Percentiles rank a stretch among this genome's conserved stretches.
phyloP scores from a whole-genome alignment of 2,113 vertebrate genomes.

The Phoenicopterus ruber region DNA sequence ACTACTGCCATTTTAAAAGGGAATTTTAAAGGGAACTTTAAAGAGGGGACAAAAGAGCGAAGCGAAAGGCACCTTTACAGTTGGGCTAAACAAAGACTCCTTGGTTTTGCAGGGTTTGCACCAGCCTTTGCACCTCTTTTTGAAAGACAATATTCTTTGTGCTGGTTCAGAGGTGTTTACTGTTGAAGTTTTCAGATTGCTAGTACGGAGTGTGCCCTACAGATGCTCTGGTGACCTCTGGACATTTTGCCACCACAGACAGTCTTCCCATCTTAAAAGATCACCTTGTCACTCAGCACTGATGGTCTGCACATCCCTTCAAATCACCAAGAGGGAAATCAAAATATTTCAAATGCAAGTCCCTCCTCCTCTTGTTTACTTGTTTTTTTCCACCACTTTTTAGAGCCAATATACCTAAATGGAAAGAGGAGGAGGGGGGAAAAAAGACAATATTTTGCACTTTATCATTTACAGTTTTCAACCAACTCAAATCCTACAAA shows the following conservation, averaged over 20 bases:
- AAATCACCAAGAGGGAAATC: not conserved
- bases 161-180: not conserved
- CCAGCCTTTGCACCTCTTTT: not conserved
- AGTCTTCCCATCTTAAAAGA: not conserved
- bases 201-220: not conserved
- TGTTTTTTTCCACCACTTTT: not conserved
- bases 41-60: not conserved
- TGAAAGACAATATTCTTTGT: not conserved
- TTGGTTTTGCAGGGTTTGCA: not conserved
- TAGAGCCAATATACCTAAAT: not conserved
- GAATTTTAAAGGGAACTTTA: not conserved
- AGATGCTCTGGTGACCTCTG: not conserved
- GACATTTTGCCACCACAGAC: not conserved
- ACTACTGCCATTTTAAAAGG: not conserved
- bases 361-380: not conserved
- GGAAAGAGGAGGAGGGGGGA: not conserved
- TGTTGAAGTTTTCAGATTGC: not conserved
- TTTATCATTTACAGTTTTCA: not conserved
- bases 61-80: not conserved
- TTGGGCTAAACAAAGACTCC: not conserved
- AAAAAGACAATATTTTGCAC: not conserved
- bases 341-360: not conserved
- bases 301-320: not conserved
- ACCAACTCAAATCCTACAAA: not conserved
- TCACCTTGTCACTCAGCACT: not conserved